These are phyloP conservation scores for Dryas iulia DNA, from an alignment of 1,140 invertebrate genomes.

Conservation along the genomic window DNA sequence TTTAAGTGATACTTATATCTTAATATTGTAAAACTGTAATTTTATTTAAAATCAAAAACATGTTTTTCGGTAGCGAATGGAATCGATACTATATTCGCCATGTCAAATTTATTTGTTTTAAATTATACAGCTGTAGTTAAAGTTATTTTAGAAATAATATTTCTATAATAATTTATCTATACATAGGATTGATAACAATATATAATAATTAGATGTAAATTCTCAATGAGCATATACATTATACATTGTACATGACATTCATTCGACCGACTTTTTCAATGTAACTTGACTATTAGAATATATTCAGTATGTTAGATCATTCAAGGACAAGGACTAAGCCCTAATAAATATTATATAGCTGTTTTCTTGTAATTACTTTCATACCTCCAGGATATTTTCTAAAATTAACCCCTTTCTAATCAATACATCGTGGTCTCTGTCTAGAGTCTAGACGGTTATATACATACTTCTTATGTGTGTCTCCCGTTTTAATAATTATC, in stretches of 20 bases:
- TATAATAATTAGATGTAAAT: not conserved
- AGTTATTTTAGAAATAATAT: not conserved
- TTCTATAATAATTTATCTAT: not conserved
- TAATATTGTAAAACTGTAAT: not conserved
- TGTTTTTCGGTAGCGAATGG: not conserved
- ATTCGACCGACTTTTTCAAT: not conserved
- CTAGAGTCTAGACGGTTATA: slow-evolving; percentile 50
- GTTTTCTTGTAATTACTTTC: not conserved
- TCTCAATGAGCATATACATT: not conserved
- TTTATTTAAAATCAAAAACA: not conserved
- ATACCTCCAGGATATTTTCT: slow-evolving; percentile 37
- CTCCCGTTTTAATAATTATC: not conserved
- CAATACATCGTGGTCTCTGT: slow-evolving; percentile 55
- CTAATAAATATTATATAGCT: not conserved
- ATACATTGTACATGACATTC: not conserved
- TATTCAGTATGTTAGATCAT: not conserved
- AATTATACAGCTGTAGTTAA: not conserved
- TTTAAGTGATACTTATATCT: not conserved
- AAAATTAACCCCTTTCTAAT: slow-evolving; percentile 58
- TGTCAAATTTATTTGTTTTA: not conserved
- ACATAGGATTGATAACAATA: not conserved
- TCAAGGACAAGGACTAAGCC: not conserved
- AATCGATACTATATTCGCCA: not conserved
- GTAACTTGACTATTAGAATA: not conserved
- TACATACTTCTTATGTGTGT: slow-evolving; percentile 24